Percentiles rank a stretch among this genome's conserved stretches.
Evolutionary conservation across 2,888 invertebrate genomes (phyloP).

Genomic region (Lamellibrachia satsuma): DNA sequence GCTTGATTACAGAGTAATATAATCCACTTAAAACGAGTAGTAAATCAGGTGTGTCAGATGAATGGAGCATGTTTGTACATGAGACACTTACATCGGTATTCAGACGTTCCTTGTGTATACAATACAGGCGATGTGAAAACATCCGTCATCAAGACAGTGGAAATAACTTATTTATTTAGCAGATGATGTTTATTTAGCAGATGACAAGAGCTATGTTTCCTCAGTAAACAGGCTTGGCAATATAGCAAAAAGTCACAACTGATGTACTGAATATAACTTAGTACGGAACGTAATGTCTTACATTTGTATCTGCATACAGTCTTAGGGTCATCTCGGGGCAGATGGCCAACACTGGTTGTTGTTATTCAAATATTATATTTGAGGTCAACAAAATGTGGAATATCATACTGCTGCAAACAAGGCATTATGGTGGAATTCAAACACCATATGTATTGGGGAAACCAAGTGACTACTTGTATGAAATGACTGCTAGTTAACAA

Average conservation of each 20-base stretch:
- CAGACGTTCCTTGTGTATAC: neutral
- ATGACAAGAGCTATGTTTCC: neutral
- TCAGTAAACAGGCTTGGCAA: neutral
- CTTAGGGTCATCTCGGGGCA: no score
- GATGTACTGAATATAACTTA: no score
- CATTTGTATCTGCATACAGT: no score
- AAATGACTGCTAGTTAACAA: no score
- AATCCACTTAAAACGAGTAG: neutral
- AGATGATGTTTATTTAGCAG: neutral
- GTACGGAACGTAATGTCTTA: no score
- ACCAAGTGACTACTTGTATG: no score
- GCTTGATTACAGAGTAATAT: neutral
- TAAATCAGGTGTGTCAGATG: neutral
- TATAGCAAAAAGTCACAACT: neutral
- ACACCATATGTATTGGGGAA: no score
- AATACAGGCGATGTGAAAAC: neutral
- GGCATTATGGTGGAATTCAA: no score
- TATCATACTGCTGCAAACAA: no score
- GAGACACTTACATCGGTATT: neutral
- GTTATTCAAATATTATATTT: no score
- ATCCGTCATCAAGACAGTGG: neutral
- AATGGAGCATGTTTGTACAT: constrained; percentile 17
- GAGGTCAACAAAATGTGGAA: no score
- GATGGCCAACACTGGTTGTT: no score
- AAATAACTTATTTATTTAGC: neutral